A percentile compares a stretch with the other conserved stretches of the same genome.
phyloP scores from a whole-genome alignment of 2,797 vertebrate species.

The Gambelia wislizenii region DNA sequence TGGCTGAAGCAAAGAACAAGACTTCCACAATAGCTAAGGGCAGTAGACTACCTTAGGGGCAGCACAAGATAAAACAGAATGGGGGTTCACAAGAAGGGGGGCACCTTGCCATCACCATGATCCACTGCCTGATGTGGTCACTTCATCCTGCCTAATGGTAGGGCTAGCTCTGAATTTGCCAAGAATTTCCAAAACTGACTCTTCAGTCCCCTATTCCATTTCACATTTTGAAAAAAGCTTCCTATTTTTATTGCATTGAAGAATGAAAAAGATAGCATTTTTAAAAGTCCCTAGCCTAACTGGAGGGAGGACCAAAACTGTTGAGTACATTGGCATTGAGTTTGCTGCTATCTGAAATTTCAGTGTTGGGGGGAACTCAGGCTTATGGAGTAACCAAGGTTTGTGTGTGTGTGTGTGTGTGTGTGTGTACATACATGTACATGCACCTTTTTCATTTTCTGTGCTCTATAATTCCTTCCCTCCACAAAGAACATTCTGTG shows the following conservation, averaged over 20 bases:
- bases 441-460: neutral
- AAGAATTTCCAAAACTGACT: neutral
- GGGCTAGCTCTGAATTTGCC: neutral
- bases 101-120: neutral
- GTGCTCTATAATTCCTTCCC: no score
- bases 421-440: neutral
- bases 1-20: no score
- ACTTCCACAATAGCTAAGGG: no score
- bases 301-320: neutral
- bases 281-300: neutral
- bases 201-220: no score
- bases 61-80: neutral
- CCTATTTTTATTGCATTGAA: no score
- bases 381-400: neutral
- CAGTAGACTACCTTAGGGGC: neutral
- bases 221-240: neutral
- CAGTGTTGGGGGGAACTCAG: neutral
- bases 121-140: neutral
- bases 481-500: neutral
- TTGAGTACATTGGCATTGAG: neutral
- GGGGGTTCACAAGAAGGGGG: neutral
- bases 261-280: neutral
- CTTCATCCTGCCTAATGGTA: neutral
- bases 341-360: neutral
- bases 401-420: neutral